Evolutionary conservation across 2,113 vertebrate species (phyloP), one percentile per base, ranked within the genome.

Genomic region (Phrynosoma platyrhinos): DNA sequence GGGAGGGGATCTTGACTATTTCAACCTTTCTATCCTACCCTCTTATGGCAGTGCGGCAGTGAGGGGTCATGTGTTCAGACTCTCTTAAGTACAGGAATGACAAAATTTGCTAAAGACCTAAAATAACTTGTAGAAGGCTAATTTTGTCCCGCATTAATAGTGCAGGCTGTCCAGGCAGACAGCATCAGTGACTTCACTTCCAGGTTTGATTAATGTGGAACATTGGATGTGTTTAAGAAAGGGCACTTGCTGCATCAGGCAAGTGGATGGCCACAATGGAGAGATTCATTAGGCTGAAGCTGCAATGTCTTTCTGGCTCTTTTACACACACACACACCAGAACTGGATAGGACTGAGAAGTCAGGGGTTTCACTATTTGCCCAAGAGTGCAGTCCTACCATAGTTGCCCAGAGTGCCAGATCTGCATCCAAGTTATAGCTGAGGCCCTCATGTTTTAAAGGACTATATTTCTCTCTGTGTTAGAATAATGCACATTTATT

Each of bases 151-250:
- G 36, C 1, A 1, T 10, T 83, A 83, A 91, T 42, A 84, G 9
- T 16, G 75, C 36, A 79, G 81, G 12, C 86, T 91, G 30, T 80
- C 23, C 88, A n/a, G 77, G 20, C 2, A 47, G 4, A 90, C 21
- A 82, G 4, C 64, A 83, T 14, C 52, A 84, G n/a, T 83, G 88
- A 68, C 2, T 84, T 82, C 58, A 92, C 72, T 55, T 86, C 91
- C 88, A 5, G 14, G 13, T 3, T 91, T 89, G 72, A 79, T 93
- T 91, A 93, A 87, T 90, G 85, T 18, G 82, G 10, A 85, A 30
- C 5, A 69, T 89, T 93, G 83, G 91, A 74, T 92, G 72, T 75
- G 2, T 55, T 90, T 90, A 91, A 91, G n/a, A 92, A 91, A 94
- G 2, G 3, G 18, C 2, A 74, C 2, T 4, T 90, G 30, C 86